phyloP scores from a whole-genome alignment of 2,113 vertebrate species.

The Phaetusa simplex region DNA sequence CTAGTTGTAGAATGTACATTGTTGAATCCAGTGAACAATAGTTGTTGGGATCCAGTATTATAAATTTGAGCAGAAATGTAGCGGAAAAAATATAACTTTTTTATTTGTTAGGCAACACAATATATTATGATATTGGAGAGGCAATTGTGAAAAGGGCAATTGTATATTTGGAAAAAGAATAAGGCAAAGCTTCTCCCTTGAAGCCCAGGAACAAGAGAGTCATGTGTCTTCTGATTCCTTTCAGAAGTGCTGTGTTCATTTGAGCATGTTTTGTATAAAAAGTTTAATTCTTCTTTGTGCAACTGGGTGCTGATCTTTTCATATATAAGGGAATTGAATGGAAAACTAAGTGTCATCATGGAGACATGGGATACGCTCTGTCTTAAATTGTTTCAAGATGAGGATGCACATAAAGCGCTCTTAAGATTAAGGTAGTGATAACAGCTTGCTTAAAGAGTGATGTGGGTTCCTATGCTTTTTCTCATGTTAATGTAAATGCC shows the following conservation, averaged over 20 bases:
- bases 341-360: not conserved
- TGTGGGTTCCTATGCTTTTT: not conserved
- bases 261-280: not conserved
- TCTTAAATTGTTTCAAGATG: not conserved
- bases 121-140: not conserved
- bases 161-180: not conserved
- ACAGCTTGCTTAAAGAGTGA: not conserved
- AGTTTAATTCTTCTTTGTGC: not conserved
- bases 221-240: not conserved
- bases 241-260: not conserved
- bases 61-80: not conserved
- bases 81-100: not conserved
- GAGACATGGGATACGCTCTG: rapidly evolving
- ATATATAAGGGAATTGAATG: not conserved
- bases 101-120: not conserved
- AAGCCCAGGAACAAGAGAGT: not conserved
- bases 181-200: not conserved
- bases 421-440: not conserved
- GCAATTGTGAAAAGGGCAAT: not conserved
- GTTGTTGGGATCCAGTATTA: not conserved
- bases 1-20: not conserved
- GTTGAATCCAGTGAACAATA: not conserved
- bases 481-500: not conserved
- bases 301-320: not conserved
- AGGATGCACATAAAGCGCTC: not conserved